Evolutionary conservation across 1,140 invertebrate species (phyloP).

Genomic region (Daktulosphaira vitifoliae): DNA sequence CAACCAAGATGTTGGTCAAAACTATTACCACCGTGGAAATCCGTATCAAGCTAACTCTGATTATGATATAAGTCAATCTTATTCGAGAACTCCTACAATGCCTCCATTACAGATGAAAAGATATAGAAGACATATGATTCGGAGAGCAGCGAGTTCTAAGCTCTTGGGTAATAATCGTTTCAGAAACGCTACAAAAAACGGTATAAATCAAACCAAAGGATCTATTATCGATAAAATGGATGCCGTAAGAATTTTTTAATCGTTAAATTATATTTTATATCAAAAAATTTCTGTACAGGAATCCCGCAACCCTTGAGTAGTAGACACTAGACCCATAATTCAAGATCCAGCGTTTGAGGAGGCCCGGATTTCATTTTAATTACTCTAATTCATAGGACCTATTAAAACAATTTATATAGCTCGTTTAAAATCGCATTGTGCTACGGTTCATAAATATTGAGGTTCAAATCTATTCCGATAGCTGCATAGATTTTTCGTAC

Average conservation of each 20-base stretch:
- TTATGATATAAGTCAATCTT: background rate
- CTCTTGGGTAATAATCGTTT: constrained; percentile 27
- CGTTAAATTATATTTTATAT: no score
- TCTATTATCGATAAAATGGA: constrained; percentile 27
- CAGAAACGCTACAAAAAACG: constrained; percentile 8
- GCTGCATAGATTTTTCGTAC: no score
- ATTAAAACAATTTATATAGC: no score
- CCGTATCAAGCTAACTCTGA: background rate
- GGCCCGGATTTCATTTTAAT: no score
- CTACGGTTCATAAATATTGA: no score
- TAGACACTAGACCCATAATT: no score
- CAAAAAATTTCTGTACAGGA: no score
- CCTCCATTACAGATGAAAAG: background rate
- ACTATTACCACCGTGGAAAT: background rate
- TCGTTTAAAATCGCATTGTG: no score
- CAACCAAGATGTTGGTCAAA: background rate
- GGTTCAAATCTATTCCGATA: no score
- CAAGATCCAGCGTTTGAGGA: no score
- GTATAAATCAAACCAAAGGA: background rate
- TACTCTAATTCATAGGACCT: no score
- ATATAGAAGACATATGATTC: background rate
- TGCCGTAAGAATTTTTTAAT: constrained; percentile 26
- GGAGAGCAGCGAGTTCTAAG: background rate
- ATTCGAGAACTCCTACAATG: background rate
- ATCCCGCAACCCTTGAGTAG: no score